Conservation (phyloP, 2,113 vertebrate species). For the Aix galericulata region DNA sequence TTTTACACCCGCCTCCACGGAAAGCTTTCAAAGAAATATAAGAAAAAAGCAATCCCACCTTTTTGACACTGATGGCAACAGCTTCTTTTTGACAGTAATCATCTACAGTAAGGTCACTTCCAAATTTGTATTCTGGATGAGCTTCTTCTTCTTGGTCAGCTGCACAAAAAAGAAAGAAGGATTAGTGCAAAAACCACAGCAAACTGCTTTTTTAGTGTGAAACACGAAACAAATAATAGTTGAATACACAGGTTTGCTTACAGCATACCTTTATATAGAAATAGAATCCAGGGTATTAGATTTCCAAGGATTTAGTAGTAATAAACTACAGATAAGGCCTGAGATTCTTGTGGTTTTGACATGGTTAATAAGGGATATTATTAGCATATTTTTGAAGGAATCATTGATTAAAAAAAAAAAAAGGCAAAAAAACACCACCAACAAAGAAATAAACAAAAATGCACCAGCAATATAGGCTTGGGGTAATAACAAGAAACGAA, state of each 20-base stretch:
- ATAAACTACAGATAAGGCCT: not conserved
- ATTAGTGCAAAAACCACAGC: not conserved
- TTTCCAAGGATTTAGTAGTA: not conserved
- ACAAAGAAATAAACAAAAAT: not conserved
- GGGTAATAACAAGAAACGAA: not conserved
- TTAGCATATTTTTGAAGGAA: not conserved
- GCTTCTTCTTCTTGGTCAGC: constrained; percentile 90
- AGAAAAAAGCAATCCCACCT: constrained; percentile 75
- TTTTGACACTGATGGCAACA: constrained; percentile 88
- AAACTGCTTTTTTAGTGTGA: not conserved
- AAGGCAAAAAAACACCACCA: no score
- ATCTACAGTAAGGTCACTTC: constrained; percentile 86
- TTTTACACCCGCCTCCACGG: not conserved
- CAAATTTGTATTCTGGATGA: constrained; percentile 89
- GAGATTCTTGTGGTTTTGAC: not conserved
- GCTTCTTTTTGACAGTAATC: constrained; percentile 87
- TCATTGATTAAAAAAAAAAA: not conserved
- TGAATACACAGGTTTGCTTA: not conserved
- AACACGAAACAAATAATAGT: not conserved
- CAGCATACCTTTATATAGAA: not conserved
- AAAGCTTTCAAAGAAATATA: not conserved
- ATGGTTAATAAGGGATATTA: not conserved
- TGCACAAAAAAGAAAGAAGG: constrained; percentile 30
- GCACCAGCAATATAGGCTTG: not conserved
- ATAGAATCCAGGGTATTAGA: not conserved